phyloP scores from a whole-genome alignment of 2,797 vertebrate species.

The Hirundo rustica region DNA sequence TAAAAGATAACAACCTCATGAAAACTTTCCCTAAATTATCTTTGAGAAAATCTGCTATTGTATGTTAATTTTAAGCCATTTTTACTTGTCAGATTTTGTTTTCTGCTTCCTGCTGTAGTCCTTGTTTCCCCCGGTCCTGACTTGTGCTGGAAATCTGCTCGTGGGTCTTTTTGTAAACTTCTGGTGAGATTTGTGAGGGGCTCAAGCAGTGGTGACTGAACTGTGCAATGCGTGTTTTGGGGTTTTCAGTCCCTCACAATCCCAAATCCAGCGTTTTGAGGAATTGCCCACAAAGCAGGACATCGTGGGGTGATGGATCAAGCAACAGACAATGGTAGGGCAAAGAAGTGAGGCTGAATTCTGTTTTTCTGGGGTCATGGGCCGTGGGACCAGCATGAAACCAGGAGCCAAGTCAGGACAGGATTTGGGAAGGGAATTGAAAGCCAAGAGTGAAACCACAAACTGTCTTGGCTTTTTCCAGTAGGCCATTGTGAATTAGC shows the following conservation, averaged over 20 bases:
- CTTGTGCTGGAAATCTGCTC: background rate
- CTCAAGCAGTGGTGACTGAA: background rate
- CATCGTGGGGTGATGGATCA: fast-evolving
- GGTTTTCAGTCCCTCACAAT: background rate
- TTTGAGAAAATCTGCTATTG: background rate
- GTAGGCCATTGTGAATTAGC: background rate
- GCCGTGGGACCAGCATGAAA: background rate
- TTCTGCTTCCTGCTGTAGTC: background rate
- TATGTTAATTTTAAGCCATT: background rate
- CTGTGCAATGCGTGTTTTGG: fast-evolving
- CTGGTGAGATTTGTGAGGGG: background rate
- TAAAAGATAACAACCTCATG: background rate
- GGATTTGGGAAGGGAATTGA: fast-evolving
- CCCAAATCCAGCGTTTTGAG: background rate
- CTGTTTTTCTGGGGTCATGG: background rate
- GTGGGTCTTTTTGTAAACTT: background rate
- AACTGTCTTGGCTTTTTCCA: background rate
- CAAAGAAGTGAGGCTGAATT: background rate
- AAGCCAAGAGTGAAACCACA: background rate
- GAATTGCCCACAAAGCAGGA: background rate
- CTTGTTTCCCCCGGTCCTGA: background rate
- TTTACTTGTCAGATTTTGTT: background rate
- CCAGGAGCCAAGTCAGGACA: background rate
- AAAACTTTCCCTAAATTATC: background rate
- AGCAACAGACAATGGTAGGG: background rate